Percentiles rank a stretch among this genome's conserved stretches.
Conservation (phyloP, 35 echinoderm and acorn worm species). For the Diadema setosum region DNA sequence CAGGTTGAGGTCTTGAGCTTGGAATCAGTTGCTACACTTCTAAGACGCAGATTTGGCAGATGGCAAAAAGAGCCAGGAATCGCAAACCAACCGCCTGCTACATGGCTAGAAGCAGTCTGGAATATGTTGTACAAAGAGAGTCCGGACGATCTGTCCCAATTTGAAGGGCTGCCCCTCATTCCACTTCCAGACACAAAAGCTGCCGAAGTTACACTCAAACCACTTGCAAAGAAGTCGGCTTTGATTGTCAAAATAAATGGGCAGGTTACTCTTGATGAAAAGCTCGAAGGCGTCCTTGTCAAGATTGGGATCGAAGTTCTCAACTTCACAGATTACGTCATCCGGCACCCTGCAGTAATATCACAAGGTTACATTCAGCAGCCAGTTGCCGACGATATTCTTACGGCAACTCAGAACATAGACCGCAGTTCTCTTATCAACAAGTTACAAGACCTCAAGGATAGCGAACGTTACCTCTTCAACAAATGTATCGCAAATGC, state of each 20-base stretch:
- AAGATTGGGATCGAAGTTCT: constrained; percentile 2
- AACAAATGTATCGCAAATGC: too few relatives aligned
- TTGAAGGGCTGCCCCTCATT: background rate
- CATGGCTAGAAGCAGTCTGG: background rate
- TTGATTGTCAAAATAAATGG: background rate
- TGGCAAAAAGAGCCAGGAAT: background rate
- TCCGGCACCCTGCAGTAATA: too few relatives aligned
- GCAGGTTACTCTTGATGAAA: background rate
- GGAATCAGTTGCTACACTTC: too few relatives aligned
- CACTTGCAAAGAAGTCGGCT: background rate
- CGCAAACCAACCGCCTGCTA: background rate
- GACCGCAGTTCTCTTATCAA: too few relatives aligned
- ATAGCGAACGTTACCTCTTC: too few relatives aligned
- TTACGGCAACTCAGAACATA: too few relatives aligned
- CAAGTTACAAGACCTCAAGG: too few relatives aligned
- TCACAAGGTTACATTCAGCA: too few relatives aligned
- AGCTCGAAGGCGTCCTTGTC: background rate
- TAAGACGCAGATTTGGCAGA: too few relatives aligned
- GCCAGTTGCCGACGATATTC: background rate
- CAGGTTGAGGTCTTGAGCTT: too few relatives aligned
- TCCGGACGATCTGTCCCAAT: background rate
- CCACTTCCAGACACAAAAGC: background rate
- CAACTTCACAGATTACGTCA: too few relatives aligned
- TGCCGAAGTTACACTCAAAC: background rate
- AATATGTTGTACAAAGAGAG: background rate